Conservation (phyloP, 2,888 invertebrate genomes). For the Rutpela maculata region DNA sequence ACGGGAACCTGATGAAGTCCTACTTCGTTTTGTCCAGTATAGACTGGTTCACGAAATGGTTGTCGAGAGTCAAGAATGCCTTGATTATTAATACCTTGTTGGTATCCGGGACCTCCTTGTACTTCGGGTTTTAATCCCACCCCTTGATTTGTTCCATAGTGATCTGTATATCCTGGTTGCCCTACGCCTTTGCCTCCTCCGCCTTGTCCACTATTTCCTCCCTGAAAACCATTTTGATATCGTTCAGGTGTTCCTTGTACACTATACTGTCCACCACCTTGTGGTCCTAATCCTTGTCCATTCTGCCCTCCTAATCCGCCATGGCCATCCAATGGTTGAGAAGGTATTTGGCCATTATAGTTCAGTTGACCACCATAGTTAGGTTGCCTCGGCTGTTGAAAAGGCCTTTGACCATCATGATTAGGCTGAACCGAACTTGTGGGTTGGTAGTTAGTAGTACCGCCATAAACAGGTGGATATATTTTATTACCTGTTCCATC, state of each 20-base stretch:
- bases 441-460: not conserved
- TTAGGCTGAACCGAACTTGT: not conserved
- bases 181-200: not conserved
- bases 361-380: not conserved
- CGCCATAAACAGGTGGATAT: not conserved
- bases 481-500: not conserved
- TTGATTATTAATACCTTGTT: not conserved
- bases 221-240: slow-evolving; percentile 4
- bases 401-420: not conserved
- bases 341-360: not conserved
- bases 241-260: not conserved
- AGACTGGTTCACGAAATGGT: not conserved
- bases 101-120: slow-evolving; percentile 4
- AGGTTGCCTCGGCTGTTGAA: not conserved
- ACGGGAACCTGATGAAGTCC: not conserved
- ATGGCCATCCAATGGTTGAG: not conserved
- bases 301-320: not conserved
- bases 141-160: not conserved
- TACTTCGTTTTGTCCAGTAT: not conserved
- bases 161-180: not conserved
- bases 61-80: not conserved
- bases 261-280: not conserved
- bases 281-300: not conserved
- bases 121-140: not conserved
- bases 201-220: not conserved